These are phyloP conservation scores for Irena cyanogastra DNA, from an alignment of 2,113 vertebrate genomes.

Conservation along the genomic window DNA sequence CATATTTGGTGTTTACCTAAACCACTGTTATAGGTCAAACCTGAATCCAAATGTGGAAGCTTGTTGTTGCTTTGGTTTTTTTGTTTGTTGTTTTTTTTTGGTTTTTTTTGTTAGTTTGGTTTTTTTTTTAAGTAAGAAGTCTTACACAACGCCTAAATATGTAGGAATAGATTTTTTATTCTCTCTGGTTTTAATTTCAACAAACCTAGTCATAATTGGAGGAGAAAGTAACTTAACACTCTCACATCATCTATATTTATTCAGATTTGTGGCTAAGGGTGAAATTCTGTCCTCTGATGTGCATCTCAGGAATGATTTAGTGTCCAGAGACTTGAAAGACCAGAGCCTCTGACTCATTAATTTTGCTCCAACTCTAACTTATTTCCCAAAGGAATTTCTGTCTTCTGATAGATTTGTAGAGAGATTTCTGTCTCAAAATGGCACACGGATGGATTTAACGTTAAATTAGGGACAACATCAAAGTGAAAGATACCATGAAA, in stretches of 20 bases:
- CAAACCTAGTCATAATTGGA: rapidly evolving
- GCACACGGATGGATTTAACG: neutral
- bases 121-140: neutral
- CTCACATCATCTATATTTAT: neutral
- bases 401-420: neutral
- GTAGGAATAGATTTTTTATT: neutral
- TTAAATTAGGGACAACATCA: neutral
- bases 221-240: neutral
- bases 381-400: neutral
- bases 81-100: neutral
- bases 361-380: neutral
- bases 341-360: neutral
- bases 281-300: neutral
- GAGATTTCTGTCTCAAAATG: neutral
- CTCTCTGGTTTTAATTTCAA: neutral
- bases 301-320: neutral
- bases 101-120: neutral
- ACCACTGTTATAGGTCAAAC: neutral
- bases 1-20: neutral
- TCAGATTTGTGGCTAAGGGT: neutral
- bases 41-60: neutral
- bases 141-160: neutral
- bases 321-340: neutral
- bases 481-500: neutral
- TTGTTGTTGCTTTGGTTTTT: neutral